Base-by-base conservation (phyloP, 1,140 invertebrate genomes). In the Tetragonula clypearis region DNA sequence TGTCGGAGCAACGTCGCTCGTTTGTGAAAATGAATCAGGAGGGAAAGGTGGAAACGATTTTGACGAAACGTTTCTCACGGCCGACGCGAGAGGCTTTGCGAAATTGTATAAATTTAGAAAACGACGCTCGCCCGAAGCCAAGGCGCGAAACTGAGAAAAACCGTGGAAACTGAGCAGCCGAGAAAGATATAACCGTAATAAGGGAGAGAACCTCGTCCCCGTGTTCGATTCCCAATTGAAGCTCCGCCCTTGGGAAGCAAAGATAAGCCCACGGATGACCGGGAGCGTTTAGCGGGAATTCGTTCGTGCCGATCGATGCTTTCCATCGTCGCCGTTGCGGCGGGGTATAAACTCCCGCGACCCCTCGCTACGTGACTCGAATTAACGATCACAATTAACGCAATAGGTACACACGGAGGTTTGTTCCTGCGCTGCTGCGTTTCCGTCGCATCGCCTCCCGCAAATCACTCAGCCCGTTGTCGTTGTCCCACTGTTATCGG, bases 371-470 rank as follows among this genome's bases (percentile, higher is more conserved):
- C 89, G 89, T 90, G 89, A 90, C 89, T 89, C 86, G 90, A 90
- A 90, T 89, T 86, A 91, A 91, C 90, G 90, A 91, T 88, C 90
- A 89, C 90, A 90, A 88, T 91, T 90, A 90, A 90, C 87, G 89
- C 85, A 85, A 87, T 87, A 86, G 69, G 79, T 76, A 82, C 55
- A 65, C 69, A 82, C 41, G 0, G 35, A 35, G 41, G 41, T 30
- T 15, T 26, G 75, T 26, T 66, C n/a, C 66, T 68, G 11, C 35
- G 26, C 17, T 68, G 26, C 26, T 35, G 26, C 66, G 9, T 41
- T 49, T 58, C 60, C 26, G 68, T 73, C 49, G 19, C 41, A 19
- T 14, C 56, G 9, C 1, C 56, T 17, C 58, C 56, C 56, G 83
- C 66, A 80, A 80, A 85, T 85, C 83, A 85, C 72, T 73, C 77